A percentile compares a stretch with the other conserved stretches of the same genome.
Evolutionary conservation across 2,113 vertebrate species (phyloP).

Genomic region (Tetraodon nigroviridis): DNA sequence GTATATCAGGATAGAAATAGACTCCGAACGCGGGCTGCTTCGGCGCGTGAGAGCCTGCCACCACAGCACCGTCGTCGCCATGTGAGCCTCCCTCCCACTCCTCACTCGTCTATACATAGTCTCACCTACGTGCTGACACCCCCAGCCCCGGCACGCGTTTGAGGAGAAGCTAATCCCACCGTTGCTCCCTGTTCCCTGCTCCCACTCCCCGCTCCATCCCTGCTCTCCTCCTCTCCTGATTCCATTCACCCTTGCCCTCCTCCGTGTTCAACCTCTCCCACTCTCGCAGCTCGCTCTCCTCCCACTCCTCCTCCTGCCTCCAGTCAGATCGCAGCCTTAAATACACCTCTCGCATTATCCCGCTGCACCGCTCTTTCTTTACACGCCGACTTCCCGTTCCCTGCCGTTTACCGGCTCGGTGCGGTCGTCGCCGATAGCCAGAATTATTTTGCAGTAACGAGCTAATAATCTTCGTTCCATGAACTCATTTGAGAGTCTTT

Average conservation of each 20-base stretch:
- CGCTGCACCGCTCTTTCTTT: conserved; percentile 12
- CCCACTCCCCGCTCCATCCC: conserved; percentile 9
- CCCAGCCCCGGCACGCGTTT: conserved; percentile 26
- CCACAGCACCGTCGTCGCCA: not conserved
- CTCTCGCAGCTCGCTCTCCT: conserved; percentile 51
- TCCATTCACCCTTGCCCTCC: conserved; percentile 59
- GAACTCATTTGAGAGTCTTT: too few relatives aligned
- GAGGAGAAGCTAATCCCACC: conserved; percentile 34
- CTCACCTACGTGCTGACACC: conserved; percentile 54
- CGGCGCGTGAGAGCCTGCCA: not conserved
- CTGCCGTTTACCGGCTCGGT: conserved; percentile 6
- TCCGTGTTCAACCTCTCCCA: conserved; percentile 56
- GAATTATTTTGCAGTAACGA: too few relatives aligned
- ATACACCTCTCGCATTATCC: conserved; percentile 41
- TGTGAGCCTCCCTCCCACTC: conserved; percentile 26
- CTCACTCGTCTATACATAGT: conserved; percentile 52
- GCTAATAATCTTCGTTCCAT: too few relatives aligned
- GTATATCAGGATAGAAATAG: conserved; percentile 9
- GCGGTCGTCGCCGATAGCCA: not conserved
- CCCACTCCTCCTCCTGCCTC: conserved; percentile 52
- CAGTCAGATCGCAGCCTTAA: conserved; percentile 43
- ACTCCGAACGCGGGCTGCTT: not conserved
- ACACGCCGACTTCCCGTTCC: conserved; percentile 17
- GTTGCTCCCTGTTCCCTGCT: conserved; percentile 13
- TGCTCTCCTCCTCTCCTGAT: conserved; percentile 34